Evolutionary conservation across 2,113 vertebrate genomes (phyloP), one percentile per base, ranked within the genome.

Genomic region (Cyphomyrus discorhynchus): DNA sequence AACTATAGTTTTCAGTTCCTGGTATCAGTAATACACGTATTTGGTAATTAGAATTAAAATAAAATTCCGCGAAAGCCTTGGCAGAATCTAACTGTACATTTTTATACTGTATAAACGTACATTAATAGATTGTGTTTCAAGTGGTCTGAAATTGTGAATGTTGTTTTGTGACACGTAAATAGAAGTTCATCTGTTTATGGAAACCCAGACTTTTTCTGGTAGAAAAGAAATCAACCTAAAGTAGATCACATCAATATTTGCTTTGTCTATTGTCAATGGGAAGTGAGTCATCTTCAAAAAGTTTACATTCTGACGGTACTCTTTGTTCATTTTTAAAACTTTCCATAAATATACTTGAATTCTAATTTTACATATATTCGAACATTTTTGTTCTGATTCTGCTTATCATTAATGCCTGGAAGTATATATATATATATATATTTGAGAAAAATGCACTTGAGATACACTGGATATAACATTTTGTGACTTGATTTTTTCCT

Each of bases 301-400:
- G 98, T 99, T 99, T 99, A 99, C 98, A 99, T 97, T 97, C 97
- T 98, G 96, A 97, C 97, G 97, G 96, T 97, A 97, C 96, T 96
- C 96, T 97, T 96, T 96, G 96, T 97, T 96, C 95, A 96, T 96
- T 97, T 97, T 91, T 96, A 96, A 97, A 96, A 98, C 98, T 99
- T 99, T 99, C 98, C 98, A 97, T 96, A 96, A 95, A 96, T 96
- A 98, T 99, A 99, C 98, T 99, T 99, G 98, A 99, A 99, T 97
- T 97, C 95, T 98, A 99, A 98, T 99, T 99, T 98, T 99, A 99
- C 94, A 95, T 96, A 97, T 97, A 98, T 96, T 97, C 96, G 94
- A 95, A 95, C 94, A 95, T 96, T 93, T 94, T 93, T 96, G 95
- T 96, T 94, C 96, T 95, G 96, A 97, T 96, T 96, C 96, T 96